Conservation (phyloP, 1,140 invertebrate genomes). For the Aphaenogaster rudis region DNA sequence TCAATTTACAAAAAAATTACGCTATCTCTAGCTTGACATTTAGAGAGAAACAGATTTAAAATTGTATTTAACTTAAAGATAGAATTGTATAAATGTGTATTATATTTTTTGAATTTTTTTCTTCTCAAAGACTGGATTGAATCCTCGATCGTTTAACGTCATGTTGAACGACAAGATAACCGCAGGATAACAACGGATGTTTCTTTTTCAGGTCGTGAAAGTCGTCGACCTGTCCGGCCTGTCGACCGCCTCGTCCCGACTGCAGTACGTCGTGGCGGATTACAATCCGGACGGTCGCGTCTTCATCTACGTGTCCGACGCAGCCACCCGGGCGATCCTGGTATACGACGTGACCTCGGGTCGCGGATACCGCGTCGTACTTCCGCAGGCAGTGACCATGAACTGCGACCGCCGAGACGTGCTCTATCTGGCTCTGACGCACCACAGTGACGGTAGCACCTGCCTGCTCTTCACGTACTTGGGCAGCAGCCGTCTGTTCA, state of each 20-base stretch:
- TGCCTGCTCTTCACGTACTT: constrained; percentile 89
- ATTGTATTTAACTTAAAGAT: not conserved
- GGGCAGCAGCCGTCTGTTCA: constrained; percentile 87
- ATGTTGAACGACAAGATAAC: not conserved
- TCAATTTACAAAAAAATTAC: not conserved
- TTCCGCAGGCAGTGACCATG: constrained; percentile 87
- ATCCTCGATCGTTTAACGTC: not conserved
- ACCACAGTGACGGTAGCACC: constrained; percentile 86
- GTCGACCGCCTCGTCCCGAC: constrained; percentile 84
- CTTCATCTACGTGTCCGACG: constrained; percentile 89
- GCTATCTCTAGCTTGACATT: not conserved
- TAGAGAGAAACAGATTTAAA: not conserved
- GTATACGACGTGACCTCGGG: constrained; percentile 89
- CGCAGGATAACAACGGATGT: not conserved
- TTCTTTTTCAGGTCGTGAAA: constrained; percentile 85
- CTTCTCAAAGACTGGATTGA: not conserved
- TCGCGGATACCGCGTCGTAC: constrained; percentile 88
- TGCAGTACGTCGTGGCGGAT: constrained; percentile 89
- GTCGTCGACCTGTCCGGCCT: constrained; percentile 87
- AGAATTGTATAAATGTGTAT: not conserved
- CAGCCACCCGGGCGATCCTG: constrained; percentile 88
- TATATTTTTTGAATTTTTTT: not conserved
- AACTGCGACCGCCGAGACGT: constrained; percentile 87
- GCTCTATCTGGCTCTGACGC: constrained; percentile 88
- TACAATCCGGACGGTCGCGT: constrained; percentile 86